Percentiles rank a stretch among this genome's conserved stretches.
Conservation (phyloP, 2,888 invertebrate species). For the Odontocolon sp. region DNA sequence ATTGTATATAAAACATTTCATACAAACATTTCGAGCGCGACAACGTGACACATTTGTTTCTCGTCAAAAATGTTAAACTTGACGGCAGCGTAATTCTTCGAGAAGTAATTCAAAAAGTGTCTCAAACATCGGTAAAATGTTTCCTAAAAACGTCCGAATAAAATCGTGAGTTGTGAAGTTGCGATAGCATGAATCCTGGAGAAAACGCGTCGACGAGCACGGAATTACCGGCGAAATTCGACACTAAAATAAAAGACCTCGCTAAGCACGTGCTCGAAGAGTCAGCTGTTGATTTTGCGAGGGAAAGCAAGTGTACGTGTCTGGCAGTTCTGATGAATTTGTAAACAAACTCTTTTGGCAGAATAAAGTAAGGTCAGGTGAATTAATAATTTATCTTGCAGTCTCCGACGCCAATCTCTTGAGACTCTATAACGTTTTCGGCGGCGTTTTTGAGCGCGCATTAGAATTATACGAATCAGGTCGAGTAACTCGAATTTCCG, state of each 20-base stretch:
- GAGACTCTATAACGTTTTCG: conserved; percentile 84
- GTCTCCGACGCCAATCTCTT: conserved; percentile 84
- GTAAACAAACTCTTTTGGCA: too few relatives aligned
- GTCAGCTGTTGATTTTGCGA: conserved; percentile 67
- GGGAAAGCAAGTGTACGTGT: conserved; percentile 71
- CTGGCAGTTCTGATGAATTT: conserved; percentile 60
- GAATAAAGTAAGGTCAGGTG: background rate
- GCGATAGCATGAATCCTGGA: conserved; percentile 41
- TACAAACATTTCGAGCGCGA: too few relatives aligned
- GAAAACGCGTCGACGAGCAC: conserved; percentile 17
- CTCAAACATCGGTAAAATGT: too few relatives aligned
- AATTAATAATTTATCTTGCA: conserved; percentile 80
- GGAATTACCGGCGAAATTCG: conserved; percentile 28
- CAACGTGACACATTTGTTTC: too few relatives aligned
- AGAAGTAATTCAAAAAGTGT: too few relatives aligned
- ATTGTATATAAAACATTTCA: too few relatives aligned
- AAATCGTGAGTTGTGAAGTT: background rate
- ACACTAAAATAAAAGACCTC: conserved; percentile 58
- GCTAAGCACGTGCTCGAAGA: conserved; percentile 66
- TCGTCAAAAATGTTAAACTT: too few relatives aligned
- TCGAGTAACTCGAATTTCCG: conserved; percentile 82
- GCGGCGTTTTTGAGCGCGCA: conserved; percentile 83
- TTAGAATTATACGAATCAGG: conserved; percentile 85
- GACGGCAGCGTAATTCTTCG: too few relatives aligned
- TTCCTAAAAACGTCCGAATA: too few relatives aligned